phyloP scores from a whole-genome alignment of 1,140 invertebrate species.

The Ceratitis capitata region DNA sequence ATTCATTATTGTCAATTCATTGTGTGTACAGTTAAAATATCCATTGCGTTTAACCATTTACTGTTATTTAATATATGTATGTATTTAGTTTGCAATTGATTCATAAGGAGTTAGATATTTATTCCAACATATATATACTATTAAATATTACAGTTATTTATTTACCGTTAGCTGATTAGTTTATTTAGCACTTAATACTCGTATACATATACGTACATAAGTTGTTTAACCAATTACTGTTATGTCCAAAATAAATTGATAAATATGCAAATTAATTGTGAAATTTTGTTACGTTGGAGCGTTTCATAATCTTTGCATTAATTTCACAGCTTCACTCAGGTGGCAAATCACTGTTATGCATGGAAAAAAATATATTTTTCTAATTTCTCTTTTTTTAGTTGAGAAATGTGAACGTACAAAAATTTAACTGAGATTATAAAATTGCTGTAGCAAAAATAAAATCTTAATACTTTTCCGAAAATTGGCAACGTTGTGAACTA shows the following conservation, averaged over 20 bases:
- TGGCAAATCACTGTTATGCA: no score
- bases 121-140: no score
- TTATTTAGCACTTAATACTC: not conserved
- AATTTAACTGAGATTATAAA: no score
- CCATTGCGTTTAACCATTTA: not conserved
- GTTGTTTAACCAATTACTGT: constrained; percentile 13
- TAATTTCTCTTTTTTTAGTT: no score
- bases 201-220: not conserved
- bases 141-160: no score
- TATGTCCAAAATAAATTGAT: not conserved
- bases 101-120: no score
- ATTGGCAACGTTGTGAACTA: no score
- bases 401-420: no score
- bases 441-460: no score
- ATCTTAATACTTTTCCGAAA: no score
- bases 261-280: not conserved
- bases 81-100: not conserved
- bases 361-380: no score
- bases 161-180: no score
- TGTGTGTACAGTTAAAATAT: constrained; percentile 14
- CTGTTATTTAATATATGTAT: not conserved
- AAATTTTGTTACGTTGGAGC: not conserved
- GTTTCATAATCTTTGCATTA: not conserved
- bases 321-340: not conserved
- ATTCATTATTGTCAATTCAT: constrained; percentile 23